Conservation (phyloP, 53 echinoderm and acorn worm species). For the Antedon mediterranea region DNA sequence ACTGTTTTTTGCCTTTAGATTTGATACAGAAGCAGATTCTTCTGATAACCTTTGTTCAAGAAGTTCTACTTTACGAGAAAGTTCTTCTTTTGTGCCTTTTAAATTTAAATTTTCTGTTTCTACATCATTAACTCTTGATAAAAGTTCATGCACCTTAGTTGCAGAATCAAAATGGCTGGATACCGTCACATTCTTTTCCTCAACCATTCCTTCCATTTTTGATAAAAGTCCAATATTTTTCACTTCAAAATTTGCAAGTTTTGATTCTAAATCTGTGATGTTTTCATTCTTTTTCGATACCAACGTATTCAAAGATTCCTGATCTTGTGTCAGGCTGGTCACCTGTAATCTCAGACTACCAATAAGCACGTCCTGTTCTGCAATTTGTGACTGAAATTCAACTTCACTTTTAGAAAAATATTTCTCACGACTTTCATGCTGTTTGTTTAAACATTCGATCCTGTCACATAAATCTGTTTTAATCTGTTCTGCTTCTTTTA, state of each 20-base stretch:
- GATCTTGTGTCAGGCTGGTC: slow-evolving; percentile 11
- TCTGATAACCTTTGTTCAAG: slow-evolving; percentile 12
- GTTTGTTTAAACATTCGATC: slow-evolving; percentile 38
- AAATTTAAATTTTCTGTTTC: slow-evolving; percentile 49
- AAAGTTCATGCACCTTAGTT: slow-evolving; percentile 62
- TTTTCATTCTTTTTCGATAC: slow-evolving; percentile 13
- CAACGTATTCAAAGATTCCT: slow-evolving; percentile 10
- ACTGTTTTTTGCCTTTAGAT: slow-evolving; percentile 14
- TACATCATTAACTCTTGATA: slow-evolving; percentile 43
- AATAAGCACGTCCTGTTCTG: slow-evolving; percentile 17
- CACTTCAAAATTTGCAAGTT: slow-evolving; percentile 32
- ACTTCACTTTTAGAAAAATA: slow-evolving; percentile 22
- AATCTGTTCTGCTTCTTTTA: slow-evolving; percentile 33
- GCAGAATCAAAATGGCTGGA: slow-evolving; percentile 74
- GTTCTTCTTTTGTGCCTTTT: slow-evolving; percentile 31
- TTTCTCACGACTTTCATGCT: slow-evolving; percentile 43
- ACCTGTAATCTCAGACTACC: background rate
- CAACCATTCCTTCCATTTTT: slow-evolving; percentile 68
- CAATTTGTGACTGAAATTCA: slow-evolving; percentile 14
- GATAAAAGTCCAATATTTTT: slow-evolving; percentile 50
- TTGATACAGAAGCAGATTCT: background rate
- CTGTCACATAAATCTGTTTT: slow-evolving; percentile 34
- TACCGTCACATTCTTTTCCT: slow-evolving; percentile 49
- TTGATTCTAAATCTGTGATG: slow-evolving; percentile 19
- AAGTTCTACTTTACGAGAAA: slow-evolving; percentile 38